Percentiles rank a stretch among this genome's conserved stretches.
Evolutionary conservation across 2,888 invertebrate species (phyloP).

Genomic region (Metallyticus violacea): DNA sequence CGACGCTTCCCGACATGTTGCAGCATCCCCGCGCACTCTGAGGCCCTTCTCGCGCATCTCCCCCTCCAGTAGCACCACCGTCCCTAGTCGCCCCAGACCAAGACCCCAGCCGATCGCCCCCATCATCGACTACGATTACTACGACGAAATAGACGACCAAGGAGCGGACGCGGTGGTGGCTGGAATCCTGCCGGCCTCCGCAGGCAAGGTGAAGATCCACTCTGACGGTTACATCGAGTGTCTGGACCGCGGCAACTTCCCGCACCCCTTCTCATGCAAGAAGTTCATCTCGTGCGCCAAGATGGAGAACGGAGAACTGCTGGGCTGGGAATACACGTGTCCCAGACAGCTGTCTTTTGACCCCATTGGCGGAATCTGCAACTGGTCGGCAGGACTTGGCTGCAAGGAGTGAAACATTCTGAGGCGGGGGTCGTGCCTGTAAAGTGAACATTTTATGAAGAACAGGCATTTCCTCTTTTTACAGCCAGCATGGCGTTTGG

Average conservation of each 20-base stretch:
- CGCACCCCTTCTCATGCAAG: conserved; percentile 85
- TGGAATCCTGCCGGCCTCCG: conserved; percentile 54
- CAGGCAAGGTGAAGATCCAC: conserved; percentile 58
- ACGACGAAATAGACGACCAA: conserved; percentile 60
- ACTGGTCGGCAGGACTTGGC: conserved; percentile 80
- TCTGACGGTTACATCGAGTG: conserved; percentile 77
- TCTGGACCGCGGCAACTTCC: conserved; percentile 85
- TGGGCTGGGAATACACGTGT: conserved; percentile 87
- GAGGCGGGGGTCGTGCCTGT: too few relatives aligned
- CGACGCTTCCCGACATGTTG: neutral
- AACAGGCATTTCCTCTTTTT: too few relatives aligned
- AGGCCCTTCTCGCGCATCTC: conserved; percentile 22
- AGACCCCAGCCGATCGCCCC: conserved; percentile 41
- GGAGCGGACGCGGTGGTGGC: conserved; percentile 32
- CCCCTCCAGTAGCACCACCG: neutral
- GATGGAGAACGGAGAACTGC: conserved; percentile 67
- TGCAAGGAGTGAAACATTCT: conserved; percentile 68
- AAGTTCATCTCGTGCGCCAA: conserved; percentile 89
- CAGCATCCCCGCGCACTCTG: conserved; percentile 33
- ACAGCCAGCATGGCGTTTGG: too few relatives aligned
- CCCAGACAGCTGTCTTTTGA: conserved; percentile 84
- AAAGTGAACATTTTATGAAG: too few relatives aligned
- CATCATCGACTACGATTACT: conserved; percentile 62
- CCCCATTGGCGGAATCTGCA: conserved; percentile 86
- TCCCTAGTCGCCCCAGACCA: neutral